phyloP scores from a whole-genome alignment of 2,888 invertebrate species.

The Ichneumoninae sp. region DNA sequence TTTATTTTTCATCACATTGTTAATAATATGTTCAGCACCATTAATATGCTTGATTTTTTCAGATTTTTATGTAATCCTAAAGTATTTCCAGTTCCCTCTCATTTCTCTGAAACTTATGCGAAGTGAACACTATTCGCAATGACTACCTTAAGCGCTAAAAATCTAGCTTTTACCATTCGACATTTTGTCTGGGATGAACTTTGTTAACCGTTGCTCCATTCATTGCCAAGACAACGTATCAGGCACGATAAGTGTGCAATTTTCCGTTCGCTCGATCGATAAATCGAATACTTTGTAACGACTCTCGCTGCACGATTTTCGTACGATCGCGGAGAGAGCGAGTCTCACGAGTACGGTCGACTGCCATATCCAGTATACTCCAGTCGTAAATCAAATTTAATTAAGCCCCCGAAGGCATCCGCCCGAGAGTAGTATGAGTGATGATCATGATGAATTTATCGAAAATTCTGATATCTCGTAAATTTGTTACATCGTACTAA shows the following conservation, averaged over 20 bases:
- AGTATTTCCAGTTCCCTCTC: too few relatives aligned
- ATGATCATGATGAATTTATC: conserved; percentile 49
- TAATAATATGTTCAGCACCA: too few relatives aligned
- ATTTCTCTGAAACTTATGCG: too few relatives aligned
- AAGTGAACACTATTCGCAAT: too few relatives aligned
- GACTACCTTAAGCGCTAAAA: conserved; percentile 6
- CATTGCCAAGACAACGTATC: conserved; percentile 11
- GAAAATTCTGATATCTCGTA: conserved; percentile 9
- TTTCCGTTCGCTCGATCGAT: conserved; percentile 1
- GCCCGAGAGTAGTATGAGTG: conserved; percentile 20
- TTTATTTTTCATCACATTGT: too few relatives aligned
- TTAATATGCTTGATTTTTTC: too few relatives aligned
- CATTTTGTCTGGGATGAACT: conserved; percentile 23
- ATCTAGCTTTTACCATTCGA: conserved; percentile 27
- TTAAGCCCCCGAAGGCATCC: conserved; percentile 37
- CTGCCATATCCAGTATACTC: background rate
- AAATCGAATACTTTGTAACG: background rate
- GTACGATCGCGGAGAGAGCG: background rate
- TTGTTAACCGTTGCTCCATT: conserved; percentile 1
- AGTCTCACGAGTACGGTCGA: conserved; percentile 4
- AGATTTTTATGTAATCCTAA: too few relatives aligned
- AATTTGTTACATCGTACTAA: conserved; percentile 33
- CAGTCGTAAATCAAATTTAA: conserved; percentile 51
- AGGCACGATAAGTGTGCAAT: background rate
- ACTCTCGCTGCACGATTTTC: background rate